Conservation (phyloP, 2,888 invertebrate species). For the Eupithecia abbreviata region DNA sequence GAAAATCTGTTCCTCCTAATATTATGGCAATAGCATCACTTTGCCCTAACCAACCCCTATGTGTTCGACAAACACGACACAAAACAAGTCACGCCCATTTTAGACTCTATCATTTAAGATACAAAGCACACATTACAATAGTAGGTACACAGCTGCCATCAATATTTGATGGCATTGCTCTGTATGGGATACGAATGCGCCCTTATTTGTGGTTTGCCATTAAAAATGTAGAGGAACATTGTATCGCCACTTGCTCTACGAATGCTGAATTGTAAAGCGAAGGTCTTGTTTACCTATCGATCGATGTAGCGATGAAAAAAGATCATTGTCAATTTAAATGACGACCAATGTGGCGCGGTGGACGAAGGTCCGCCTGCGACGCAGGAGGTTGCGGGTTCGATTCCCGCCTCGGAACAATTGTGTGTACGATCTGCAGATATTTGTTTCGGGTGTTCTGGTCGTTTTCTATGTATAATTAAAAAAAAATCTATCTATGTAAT, state of each 20-base stretch:
- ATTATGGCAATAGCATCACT: conserved; percentile 1
- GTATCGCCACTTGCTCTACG: conserved; percentile 8
- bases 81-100: neutral
- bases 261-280: neutral
- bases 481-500: too few species aligned
- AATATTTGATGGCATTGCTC: conserved; percentile 31
- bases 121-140: conserved; percentile 9
- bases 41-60: conserved; percentile 5
- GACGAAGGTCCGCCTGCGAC: too few species aligned
- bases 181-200: conserved; percentile 24
- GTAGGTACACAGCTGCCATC: conserved; percentile 1
- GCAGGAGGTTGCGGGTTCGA: too few species aligned
- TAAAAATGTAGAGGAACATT: conserved; percentile 17
- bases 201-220: conserved; percentile 24
- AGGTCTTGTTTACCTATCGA: neutral
- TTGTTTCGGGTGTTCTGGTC: too few species aligned
- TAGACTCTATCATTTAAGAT: conserved; percentile 1
- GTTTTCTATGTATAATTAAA: too few species aligned
- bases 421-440: too few species aligned
- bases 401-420: too few species aligned
- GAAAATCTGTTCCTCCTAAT: neutral
- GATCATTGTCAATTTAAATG: neutral
- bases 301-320: neutral
- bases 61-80: conserved; percentile 2
- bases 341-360: too few species aligned